These are phyloP conservation scores for Caenorhabditis sp. DNA, from an alignment of 2,888 invertebrate species.

Conservation along the genomic window DNA sequence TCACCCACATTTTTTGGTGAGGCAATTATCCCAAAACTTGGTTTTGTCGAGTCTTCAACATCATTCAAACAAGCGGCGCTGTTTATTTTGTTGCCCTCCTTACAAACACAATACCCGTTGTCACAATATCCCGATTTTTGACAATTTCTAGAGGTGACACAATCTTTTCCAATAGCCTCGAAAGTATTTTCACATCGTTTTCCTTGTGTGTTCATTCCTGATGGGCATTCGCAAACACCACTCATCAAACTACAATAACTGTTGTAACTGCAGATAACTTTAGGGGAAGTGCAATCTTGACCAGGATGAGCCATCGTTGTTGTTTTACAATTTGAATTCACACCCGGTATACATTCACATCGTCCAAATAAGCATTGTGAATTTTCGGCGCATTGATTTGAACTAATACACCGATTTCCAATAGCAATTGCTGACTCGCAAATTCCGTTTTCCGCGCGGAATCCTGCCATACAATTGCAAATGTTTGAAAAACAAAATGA, in stretches of 20 bases:
- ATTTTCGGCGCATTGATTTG: conserved; percentile 50
- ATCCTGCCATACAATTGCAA: conserved; percentile 66
- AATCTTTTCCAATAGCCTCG: conserved; percentile 56
- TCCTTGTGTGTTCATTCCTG: conserved; percentile 56
- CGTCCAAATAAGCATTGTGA: conserved; percentile 46
- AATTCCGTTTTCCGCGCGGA: conserved; percentile 43
- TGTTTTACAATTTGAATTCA: conserved; percentile 40
- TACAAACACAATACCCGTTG: conserved; percentile 64
- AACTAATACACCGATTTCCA: conserved; percentile 45
- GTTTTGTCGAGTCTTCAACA: neutral
- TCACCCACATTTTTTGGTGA: conserved; percentile 33
- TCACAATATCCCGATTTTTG: conserved; percentile 66
- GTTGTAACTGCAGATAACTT: conserved; percentile 54
- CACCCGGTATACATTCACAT: conserved; percentile 40
- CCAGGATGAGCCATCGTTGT: conserved; percentile 59
- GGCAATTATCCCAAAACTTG: conserved; percentile 30
- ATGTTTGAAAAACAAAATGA: conserved; percentile 57
- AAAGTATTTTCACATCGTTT: conserved; percentile 56
- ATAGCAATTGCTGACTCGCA: conserved; percentile 47
- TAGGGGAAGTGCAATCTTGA: conserved; percentile 50
- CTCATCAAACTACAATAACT: conserved; percentile 61
- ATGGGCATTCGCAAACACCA: conserved; percentile 69
- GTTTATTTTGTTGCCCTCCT: conserved; percentile 27
- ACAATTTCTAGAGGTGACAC: conserved; percentile 59
- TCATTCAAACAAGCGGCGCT: conserved; percentile 4